Base-by-base conservation (phyloP, 35 echinoderm and acorn worm genomes). In the Acanthaster planci region DNA sequence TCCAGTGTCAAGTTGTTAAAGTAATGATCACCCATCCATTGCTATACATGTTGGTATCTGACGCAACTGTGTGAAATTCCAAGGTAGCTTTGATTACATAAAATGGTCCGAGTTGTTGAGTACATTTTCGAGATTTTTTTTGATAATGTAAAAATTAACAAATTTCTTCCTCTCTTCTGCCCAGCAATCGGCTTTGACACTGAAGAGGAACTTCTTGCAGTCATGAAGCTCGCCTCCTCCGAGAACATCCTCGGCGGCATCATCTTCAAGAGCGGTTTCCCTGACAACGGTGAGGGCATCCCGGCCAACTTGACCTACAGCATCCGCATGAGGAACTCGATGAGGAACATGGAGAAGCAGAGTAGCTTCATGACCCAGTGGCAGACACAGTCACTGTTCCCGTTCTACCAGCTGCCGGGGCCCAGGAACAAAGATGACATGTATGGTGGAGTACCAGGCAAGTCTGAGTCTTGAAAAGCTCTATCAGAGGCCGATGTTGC, bases 361-460 rank as follows among this genome's bases (percentile, higher is more conserved):
- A 31, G 67, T 42, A 31, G 18, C 14, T 38, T 47, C 8, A 57
- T 58, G 64, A 89, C 88, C 39, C 75, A 84, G 38, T 98, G 95
- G 95, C 32, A 80, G 40, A 98, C 95, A 5, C 81, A 89, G 59
- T 47, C 79, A 18, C 67, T 97, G n/a, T 94, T 85, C 83, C 81
- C 88, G 34, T 86, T 92, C 16, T 78, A 93, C 8, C 82, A 86
- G 36, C 51, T 92, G 12, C 81, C 84, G 22, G 89, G 89, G 55
- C 92, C 95, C 52, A 81, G 95, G 55, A 67, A 84, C 57, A 82
- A 64, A 8, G 30, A 91, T 54, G 18, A 86, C 3, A n/a, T 77
- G 32, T 84, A 86, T 76, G 95, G 92, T 18, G 95, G 91, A 19
- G 67, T 80, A 51, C 95, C 95, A 55, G 88, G 95, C 93, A 60